Conservation (phyloP, 37 sponge, comb jelly and placozoan species). For the Geodia barretti region DNA sequence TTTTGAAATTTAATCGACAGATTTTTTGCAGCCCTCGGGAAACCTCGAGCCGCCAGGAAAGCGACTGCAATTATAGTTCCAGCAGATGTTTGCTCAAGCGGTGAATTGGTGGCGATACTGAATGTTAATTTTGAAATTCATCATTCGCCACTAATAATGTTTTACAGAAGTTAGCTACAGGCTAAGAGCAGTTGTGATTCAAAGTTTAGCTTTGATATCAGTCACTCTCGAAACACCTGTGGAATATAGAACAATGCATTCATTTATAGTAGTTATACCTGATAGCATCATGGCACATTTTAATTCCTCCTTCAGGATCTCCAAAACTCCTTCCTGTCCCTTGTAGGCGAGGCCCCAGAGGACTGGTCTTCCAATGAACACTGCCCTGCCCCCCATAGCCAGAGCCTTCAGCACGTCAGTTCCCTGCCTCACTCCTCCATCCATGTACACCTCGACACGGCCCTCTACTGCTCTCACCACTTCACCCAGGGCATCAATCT, state of each 20-base stretch:
- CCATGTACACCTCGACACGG: slow-evolving; percentile 74
- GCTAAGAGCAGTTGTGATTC: too few relatives aligned
- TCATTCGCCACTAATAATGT: too few relatives aligned
- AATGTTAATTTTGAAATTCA: too few relatives aligned
- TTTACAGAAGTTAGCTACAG: too few relatives aligned
- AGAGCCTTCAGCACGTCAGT: slow-evolving; percentile 88
- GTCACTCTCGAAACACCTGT: slow-evolving; percentile 30
- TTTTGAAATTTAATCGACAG: too few relatives aligned
- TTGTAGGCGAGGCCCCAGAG: slow-evolving; percentile 86
- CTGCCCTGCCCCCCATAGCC: slow-evolving; percentile 81
- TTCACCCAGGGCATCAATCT: slow-evolving; percentile 73
- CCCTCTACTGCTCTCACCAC: slow-evolving; percentile 74
- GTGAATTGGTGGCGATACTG: too few relatives aligned
- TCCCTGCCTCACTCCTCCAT: slow-evolving; percentile 86
- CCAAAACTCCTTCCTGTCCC: slow-evolving; percentile 78
- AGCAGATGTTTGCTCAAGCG: too few relatives aligned
- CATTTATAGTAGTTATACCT: too few relatives aligned
- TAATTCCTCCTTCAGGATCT: slow-evolving; percentile 71
- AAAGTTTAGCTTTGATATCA: slow-evolving; percentile 34
- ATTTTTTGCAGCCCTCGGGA: too few relatives aligned
- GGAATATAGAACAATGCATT: too few relatives aligned
- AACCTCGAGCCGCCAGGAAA: too few relatives aligned
- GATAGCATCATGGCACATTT: slow-evolving; percentile 66
- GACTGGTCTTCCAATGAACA: slow-evolving; percentile 81
- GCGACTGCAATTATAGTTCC: too few relatives aligned